Percentiles rank a stretch among this genome's conserved stretches.
phyloP scores from a whole-genome alignment of 2,888 invertebrate genomes.

The Pharmacophagus antenor region DNA sequence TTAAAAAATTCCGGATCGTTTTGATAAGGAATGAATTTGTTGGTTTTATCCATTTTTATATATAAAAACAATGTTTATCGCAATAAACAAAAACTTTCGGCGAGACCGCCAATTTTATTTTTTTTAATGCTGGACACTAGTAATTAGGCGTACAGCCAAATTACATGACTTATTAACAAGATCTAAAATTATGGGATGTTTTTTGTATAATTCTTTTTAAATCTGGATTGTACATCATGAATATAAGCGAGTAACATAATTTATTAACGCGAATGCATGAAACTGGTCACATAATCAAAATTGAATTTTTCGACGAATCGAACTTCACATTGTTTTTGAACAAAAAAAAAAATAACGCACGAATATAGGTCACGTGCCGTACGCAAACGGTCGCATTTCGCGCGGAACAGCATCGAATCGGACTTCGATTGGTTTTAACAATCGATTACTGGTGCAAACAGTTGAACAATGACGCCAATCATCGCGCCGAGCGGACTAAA shows the following conservation, averaged over 20 bases:
- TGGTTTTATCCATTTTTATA: conserved; percentile 39
- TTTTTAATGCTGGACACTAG: conserved; percentile 6
- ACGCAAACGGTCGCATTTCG: conserved; percentile 40
- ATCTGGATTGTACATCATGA: conserved; percentile 6
- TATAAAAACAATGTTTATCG: background rate
- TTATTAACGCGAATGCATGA: background rate
- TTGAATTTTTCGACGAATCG: conserved; percentile 9
- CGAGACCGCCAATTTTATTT: conserved; percentile 16
- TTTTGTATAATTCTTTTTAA: conserved; percentile 1
- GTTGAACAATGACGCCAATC: conserved; percentile 74
- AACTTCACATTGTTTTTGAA: conserved; percentile 37
- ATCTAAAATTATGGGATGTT: conserved; percentile 15
- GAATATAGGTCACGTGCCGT: conserved; percentile 50
- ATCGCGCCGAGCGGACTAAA: conserved; percentile 71
- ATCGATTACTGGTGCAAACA: conserved; percentile 58
- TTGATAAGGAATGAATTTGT: conserved; percentile 39
- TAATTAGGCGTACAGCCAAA: conserved; percentile 23
- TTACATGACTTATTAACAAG: conserved; percentile 8
- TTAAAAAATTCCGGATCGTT: conserved; percentile 52
- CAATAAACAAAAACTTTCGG: conserved; percentile 9
- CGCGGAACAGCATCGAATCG: conserved; percentile 34
- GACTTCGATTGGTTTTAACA: conserved; percentile 37
- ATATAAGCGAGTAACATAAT: conserved; percentile 7
- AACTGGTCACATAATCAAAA: conserved; percentile 10
- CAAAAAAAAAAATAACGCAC: conserved; percentile 35